Evolutionary conservation across 2,113 vertebrate species (phyloP).

Genomic region (Sporophila hypoxantha): DNA sequence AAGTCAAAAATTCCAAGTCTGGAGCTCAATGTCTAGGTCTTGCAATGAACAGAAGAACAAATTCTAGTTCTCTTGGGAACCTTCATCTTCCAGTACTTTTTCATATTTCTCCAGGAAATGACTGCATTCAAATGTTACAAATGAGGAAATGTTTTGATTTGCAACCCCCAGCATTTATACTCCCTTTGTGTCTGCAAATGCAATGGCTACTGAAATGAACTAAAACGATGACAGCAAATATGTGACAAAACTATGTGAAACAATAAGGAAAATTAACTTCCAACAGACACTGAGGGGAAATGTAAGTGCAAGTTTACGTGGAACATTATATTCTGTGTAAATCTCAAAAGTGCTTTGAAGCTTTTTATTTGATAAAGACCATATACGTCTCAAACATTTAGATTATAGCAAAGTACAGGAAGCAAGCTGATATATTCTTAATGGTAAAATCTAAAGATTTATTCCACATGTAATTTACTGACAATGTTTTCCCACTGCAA

Average conservation of each 20-base stretch:
- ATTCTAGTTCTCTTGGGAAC: neutral
- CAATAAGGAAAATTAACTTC: neutral
- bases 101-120: neutral
- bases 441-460: neutral
- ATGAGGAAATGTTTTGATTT: neutral
- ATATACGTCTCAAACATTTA: neutral
- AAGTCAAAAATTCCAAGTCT: neutral
- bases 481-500: neutral
- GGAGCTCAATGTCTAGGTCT: neutral
- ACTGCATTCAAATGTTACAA: neutral
- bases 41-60: neutral
- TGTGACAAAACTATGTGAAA: neutral
- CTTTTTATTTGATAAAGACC: neutral
- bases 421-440: neutral
- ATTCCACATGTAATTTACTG: neutral
- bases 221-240: neutral
- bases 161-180: neutral
- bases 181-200: neutral
- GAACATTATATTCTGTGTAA: neutral
- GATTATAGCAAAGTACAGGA: neutral
- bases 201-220: neutral
- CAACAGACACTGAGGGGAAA: neutral
- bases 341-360: neutral
- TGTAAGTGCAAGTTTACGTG: fast-evolving
- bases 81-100: neutral